Evolutionary conservation across 2,113 vertebrate species (phyloP).

Genomic region (Willisornis vidua): DNA sequence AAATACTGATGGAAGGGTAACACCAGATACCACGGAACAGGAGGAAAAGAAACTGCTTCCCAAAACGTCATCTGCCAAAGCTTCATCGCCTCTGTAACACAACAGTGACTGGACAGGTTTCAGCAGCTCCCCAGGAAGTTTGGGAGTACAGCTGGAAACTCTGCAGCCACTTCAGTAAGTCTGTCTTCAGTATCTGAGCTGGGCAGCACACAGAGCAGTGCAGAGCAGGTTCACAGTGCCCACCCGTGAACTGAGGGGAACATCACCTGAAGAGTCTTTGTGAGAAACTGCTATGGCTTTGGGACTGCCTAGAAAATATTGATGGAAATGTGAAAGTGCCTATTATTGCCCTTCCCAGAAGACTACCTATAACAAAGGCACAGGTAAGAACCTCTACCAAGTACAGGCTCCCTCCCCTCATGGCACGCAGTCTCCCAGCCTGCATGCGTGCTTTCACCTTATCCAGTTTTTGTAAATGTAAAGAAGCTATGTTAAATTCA

Average conservation of each 20-base stretch:
- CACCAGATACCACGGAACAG: rapidly evolving
- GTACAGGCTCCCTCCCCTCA: background rate
- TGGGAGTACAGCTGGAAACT: background rate
- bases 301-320: background rate
- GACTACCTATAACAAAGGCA: background rate
- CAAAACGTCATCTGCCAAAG: background rate
- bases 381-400: background rate
- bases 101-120: background rate
- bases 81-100: background rate
- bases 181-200: rapidly evolving
- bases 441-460: background rate
- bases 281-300: background rate
- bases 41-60: background rate
- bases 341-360: background rate
- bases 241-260: background rate
- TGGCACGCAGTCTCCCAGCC: background rate
- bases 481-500: background rate
- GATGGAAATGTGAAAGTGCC: background rate
- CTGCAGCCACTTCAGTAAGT: background rate
- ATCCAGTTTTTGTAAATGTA: background rate
- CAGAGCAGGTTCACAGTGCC: background rate
- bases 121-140: background rate
- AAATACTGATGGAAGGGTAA: background rate
- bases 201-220: background rate
- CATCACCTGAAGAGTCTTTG: background rate